These are phyloP conservation scores for Sycophila texana DNA, from an alignment of 2,888 invertebrate species.

Conservation along the genomic window DNA sequence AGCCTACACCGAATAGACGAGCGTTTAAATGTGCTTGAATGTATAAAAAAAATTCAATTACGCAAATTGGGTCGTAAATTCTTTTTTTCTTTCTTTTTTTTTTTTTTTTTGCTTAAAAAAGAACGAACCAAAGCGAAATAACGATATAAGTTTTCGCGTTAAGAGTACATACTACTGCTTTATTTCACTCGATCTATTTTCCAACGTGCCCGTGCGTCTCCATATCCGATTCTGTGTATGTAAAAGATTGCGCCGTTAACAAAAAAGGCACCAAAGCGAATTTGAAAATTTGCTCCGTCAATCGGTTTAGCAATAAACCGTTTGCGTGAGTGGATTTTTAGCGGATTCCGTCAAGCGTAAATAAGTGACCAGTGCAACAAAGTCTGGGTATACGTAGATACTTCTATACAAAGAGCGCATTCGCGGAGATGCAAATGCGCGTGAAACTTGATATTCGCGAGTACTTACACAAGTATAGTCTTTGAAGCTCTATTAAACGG, in stretches of 20 bases:
- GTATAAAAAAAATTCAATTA: no score
- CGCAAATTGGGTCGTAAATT: no score
- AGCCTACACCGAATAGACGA: no score
- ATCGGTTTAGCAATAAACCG: background rate
- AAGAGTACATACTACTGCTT: no score
- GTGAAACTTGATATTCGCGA: slow-evolving; percentile 40
- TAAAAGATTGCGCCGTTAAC: no score
- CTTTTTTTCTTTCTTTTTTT: no score
- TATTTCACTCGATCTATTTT: no score
- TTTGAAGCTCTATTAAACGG: slow-evolving; percentile 5
- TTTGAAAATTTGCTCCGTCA: background rate
- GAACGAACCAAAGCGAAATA: no score
- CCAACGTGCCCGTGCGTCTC: background rate
- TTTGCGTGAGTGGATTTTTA: slow-evolving; percentile 14
- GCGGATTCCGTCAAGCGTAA: slow-evolving; percentile 3
- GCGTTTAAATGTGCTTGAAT: no score
- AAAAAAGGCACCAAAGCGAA: background rate
- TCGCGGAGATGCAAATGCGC: slow-evolving; percentile 51
- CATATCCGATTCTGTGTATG: background rate
- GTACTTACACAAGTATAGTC: background rate
- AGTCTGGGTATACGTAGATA: background rate
- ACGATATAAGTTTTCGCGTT: no score
- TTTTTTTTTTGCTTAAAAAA: no score
- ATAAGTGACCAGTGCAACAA: slow-evolving; percentile 25
- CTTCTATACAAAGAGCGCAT: background rate